Conservation (phyloP, 2,797 vertebrate genomes). For the Tragelaphus eurycerus region DNA sequence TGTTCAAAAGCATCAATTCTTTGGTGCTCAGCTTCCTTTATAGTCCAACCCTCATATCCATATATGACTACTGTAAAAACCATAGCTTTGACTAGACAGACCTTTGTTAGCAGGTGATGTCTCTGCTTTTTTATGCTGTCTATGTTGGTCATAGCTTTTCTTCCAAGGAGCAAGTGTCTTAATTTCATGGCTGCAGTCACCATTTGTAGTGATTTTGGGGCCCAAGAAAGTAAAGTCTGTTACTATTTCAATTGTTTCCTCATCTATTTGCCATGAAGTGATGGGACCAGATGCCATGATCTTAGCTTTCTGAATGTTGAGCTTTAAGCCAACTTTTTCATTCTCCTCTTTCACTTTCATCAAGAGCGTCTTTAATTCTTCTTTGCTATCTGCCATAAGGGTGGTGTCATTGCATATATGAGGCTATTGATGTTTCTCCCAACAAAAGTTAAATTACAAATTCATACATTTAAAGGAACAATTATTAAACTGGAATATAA, state of each 20-base stretch:
- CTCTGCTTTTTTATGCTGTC: neutral
- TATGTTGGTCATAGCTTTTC: neutral
- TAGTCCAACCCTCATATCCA: neutral
- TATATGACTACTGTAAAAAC: neutral
- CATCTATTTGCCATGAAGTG: neutral
- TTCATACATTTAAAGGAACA: neutral
- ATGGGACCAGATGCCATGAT: neutral
- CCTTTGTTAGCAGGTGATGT: neutral
- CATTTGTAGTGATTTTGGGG: neutral
- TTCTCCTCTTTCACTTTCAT: neutral
- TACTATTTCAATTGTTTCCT: neutral
- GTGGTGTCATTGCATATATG: neutral
- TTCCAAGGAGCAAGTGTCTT: neutral
- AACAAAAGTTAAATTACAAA: neutral
- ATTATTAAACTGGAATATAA: neutral
- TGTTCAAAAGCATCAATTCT: neutral
- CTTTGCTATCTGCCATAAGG: neutral
- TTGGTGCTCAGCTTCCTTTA: neutral
- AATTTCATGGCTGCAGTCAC: neutral
- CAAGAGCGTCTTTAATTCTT: neutral
- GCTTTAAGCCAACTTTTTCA: neutral
- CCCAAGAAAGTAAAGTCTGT: rapidly evolving
- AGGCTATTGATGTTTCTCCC: neutral
- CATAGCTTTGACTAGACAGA: neutral
- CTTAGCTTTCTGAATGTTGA: neutral